Evolutionary conservation across 2,888 invertebrate species (phyloP), one percentile per base, ranked within the genome.

Genomic region (Stenodera caucasica): DNA sequence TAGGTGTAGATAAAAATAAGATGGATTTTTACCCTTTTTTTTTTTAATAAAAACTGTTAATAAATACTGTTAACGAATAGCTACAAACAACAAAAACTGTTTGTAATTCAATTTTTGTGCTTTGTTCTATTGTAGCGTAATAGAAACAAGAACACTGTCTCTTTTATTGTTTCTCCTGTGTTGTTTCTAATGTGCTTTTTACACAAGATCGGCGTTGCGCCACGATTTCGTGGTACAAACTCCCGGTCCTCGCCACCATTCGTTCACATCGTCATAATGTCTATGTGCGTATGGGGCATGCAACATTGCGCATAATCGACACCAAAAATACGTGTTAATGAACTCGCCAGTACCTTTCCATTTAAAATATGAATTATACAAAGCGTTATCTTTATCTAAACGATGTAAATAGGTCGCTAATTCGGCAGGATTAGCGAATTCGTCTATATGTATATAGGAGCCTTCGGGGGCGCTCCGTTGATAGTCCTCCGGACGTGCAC

Each of bases 251-350:
- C 95, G 86, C 96, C 96, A 96, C 96, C 97, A 97, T 66, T 90
- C 89, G 79, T 96, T 94, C 63, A 96, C 87, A 80, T 96, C 93
- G 53, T 85, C 82, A 81, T 93, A 94, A 78, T 87, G 85, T 73
- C 84, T 83, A 15, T 80, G 73, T 60, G 71, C 74, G 50, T 81
- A 78, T 54, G 83, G 83, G 2, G 90, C 90, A 79, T 94, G 92
- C 66, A 93, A 81, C 88, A 92, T 87, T 5, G 92, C 89, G 79
- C 96, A 96, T 60, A 96, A 84, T 40, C 95, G 88, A 78, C 95
- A 96, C 88, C 94, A 94, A 82, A 94, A 96, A 79, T 89, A 94
- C 21, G 98, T 98, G 81, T 98, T 96, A 73, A 98, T 92, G 78
- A 98, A 96, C 79, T 95, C 92, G 1, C 98, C 98, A 0, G 94